Percentiles rank a stretch among this genome's conserved stretches.
Evolutionary conservation across 2,888 invertebrate species (phyloP).

Genomic region (Alcis repandata): DNA sequence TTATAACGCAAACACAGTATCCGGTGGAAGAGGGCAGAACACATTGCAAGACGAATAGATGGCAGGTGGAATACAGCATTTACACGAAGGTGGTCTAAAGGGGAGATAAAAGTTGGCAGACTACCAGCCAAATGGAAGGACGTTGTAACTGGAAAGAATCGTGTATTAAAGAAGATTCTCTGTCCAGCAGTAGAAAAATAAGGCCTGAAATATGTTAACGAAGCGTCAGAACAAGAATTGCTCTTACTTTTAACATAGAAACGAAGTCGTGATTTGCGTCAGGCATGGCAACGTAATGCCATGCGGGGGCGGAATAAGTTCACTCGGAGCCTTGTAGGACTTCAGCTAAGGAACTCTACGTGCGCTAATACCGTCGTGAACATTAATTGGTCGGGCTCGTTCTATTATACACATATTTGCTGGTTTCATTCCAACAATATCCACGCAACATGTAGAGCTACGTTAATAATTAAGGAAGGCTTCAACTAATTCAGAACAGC

Average conservation of each 20-base stretch:
- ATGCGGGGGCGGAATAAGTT: conserved; percentile 13
- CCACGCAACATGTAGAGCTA: not conserved
- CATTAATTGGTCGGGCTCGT: conserved; percentile 2
- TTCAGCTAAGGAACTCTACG: conserved; percentile 37
- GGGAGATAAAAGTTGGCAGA: too few relatives aligned
- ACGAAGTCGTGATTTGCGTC: conserved; percentile 25
- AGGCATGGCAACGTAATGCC: conserved; percentile 12
- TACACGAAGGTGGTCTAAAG: too few relatives aligned
- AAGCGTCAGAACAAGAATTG: conserved; percentile 9
- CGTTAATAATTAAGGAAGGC: not conserved
- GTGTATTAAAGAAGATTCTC: too few relatives aligned
- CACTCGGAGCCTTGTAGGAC: conserved; percentile 31
- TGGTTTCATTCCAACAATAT: conserved; percentile 1
- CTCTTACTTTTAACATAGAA: conserved; percentile 11
- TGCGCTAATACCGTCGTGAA: conserved; percentile 8
- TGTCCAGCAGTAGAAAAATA: too few relatives aligned
- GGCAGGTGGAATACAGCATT: too few relatives aligned
- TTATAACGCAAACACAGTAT: too few relatives aligned
- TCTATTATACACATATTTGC: not conserved
- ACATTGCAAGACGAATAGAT: too few relatives aligned
- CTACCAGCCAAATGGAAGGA: too few relatives aligned
- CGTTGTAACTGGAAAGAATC: too few relatives aligned
- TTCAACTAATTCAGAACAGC: conserved; percentile 8
- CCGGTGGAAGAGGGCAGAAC: too few relatives aligned
- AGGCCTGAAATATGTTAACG: too few relatives aligned